A percentile compares a stretch with the other conserved stretches of the same genome.
phyloP scores from a whole-genome alignment of 2,888 invertebrate genomes.

The Andrena dorsata region DNA sequence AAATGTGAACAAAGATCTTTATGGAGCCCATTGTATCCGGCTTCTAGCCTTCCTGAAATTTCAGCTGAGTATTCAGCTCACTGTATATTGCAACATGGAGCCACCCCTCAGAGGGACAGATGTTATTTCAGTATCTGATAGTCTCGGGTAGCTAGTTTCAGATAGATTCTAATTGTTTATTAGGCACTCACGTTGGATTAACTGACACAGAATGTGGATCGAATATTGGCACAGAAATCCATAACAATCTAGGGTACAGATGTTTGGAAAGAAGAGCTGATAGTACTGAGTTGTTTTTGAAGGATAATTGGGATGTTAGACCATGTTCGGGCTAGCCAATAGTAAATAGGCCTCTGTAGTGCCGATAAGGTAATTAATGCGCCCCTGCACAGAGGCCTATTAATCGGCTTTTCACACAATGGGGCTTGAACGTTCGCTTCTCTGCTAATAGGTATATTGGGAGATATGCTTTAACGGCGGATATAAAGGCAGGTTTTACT shows the following conservation, averaged over 20 bases:
- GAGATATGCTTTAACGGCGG: background rate
- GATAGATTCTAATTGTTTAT: background rate
- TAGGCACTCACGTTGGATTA: background rate
- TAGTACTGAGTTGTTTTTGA: background rate
- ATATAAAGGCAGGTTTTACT: too few species aligned
- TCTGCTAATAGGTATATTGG: constrained; percentile 42
- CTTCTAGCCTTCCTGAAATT: too few species aligned
- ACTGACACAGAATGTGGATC: background rate
- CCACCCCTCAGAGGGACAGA: background rate
- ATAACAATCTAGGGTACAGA: too few species aligned
- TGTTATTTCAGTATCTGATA: background rate
- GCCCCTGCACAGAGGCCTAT: constrained; percentile 15
- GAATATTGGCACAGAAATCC: too few species aligned
- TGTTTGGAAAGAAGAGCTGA: too few species aligned
- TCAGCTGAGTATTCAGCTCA: too few species aligned
- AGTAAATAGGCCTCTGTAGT: constrained; percentile 27
- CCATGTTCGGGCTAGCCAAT: background rate
- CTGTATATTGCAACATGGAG: background rate
- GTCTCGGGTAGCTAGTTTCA: background rate
- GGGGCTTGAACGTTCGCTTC: constrained; percentile 10
- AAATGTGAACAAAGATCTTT: too few species aligned
- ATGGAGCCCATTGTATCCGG: too few species aligned
- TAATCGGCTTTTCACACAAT: constrained; percentile 58
- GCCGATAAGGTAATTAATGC: constrained; percentile 50
- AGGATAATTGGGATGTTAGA: background rate